Base-by-base conservation (phyloP, 2,113 vertebrate species). In the Scytalopus superciliaris region DNA sequence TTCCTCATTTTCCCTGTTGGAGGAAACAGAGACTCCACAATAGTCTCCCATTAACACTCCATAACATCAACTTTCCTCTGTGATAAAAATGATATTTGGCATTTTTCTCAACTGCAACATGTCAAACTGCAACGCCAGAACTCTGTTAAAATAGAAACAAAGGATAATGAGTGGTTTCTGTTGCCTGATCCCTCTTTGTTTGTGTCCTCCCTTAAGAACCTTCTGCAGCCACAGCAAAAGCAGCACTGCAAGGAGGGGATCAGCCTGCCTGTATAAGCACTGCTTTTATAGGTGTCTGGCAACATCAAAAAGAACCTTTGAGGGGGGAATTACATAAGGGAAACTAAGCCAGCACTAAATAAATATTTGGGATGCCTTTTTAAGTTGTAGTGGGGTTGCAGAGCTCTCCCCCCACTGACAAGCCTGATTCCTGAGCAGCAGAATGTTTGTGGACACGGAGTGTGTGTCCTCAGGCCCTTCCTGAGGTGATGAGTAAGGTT, bases 361-460 rank as follows among this genome's bases (percentile, higher is more conserved):
- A 86, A 96, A 94, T 95, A 95, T 78, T 84, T 94, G 39, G 21
- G 64, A 72, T 93, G 80, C 76, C 68, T 92, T 95, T 91, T 85
- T 14, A 78, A 89, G 55, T 77, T 90, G 37, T 35, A 21, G 73
- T 88, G 22, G 39, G 24, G 24, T 87, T 85, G 76, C 72, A 35
- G 39, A 69, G 73, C 62, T 74, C 75, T 95, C 83, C 35, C 47
- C 55, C 59, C n/a, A 5, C 13, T 84, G 70, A 35, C 70, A 55
- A 77, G 59, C 19, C 55, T 42, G 9, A 67, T 92, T 95, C 55
- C 79, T 12, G 15, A 90, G 84, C 77, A 72, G 3, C 17, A 69
- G 69, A 67, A 64, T 72, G 52, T 94, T 96, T 72, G 9, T 90
- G 73, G 53, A 75, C 66, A 52, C 89, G 25, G 77, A 72, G 28